Percentiles rank a stretch among this genome's conserved stretches.
phyloP scores from a whole-genome alignment of 2,113 vertebrate genomes.

The Gymnobelideus leadbeateri region DNA sequence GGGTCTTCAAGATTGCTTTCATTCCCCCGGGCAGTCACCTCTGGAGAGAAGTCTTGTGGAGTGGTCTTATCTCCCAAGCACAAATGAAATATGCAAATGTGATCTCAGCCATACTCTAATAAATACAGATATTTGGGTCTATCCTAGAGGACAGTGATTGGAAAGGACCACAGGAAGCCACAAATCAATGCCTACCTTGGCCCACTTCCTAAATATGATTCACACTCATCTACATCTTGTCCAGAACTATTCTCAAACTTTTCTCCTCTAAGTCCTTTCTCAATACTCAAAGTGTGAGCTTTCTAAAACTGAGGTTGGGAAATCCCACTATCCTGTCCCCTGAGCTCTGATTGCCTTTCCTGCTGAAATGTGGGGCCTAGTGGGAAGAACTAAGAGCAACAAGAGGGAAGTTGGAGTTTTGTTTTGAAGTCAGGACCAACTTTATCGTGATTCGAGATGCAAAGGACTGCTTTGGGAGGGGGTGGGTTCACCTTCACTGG shows the following conservation, averaged over 20 bases:
- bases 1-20: background rate
- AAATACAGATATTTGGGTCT: slow-evolving; percentile 15
- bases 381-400: background rate
- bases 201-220: background rate
- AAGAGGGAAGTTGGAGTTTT: background rate
- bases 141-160: background rate
- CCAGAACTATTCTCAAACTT: slow-evolving; percentile 2
- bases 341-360: background rate
- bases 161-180: slow-evolving; percentile 33
- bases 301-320: background rate
- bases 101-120: slow-evolving; percentile 2
- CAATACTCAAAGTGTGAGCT: background rate
- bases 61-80: background rate
- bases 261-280: background rate
- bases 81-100: slow-evolving; percentile 20
- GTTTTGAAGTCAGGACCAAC: background rate
- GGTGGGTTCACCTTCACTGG: background rate
- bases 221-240: slow-evolving; percentile 5
- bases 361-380: background rate
- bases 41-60: background rate
- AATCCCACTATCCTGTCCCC: background rate
- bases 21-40: background rate
- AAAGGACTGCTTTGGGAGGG: background rate
- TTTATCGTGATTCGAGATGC: background rate
- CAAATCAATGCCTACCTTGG: background rate